Conservation (phyloP, 2,888 invertebrate genomes). For the Archips crataeganus region DNA sequence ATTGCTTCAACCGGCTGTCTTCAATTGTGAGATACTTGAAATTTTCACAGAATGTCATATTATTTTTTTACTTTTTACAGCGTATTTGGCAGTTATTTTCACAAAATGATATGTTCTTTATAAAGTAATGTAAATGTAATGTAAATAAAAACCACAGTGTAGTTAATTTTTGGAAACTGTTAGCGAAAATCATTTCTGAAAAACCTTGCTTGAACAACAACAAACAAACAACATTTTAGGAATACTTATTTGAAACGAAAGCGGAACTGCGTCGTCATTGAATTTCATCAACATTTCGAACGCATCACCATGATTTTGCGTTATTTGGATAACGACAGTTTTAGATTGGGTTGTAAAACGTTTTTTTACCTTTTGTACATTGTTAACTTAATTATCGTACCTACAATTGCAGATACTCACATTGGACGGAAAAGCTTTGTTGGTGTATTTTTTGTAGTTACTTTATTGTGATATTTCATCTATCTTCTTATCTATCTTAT, state of each 20-base stretch:
- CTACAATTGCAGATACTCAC: slow-evolving; percentile 3
- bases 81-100: too few species aligned
- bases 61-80: too few species aligned
- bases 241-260: slow-evolving; percentile 21
- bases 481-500: too few species aligned
- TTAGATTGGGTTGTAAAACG: slow-evolving; percentile 37
- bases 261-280: slow-evolving; percentile 38
- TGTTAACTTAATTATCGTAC: slow-evolving; percentile 38
- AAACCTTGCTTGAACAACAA: background rate
- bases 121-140: too few species aligned
- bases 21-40: too few species aligned
- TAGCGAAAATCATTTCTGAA: background rate
- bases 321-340: slow-evolving; percentile 40
- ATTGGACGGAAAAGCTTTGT: background rate
- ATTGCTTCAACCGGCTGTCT: too few species aligned
- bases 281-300: slow-evolving; percentile 34
- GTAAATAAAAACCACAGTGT: too few species aligned
- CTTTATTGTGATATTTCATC: background rate
- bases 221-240: background rate
- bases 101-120: too few species aligned
- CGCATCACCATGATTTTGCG: slow-evolving; percentile 31
- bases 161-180: too few species aligned
- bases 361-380: slow-evolving; percentile 25
- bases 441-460: background rate
- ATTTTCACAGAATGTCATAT: too few species aligned